phyloP scores from a whole-genome alignment of 2,797 vertebrate genomes.

The Pseudochirops cupreus region DNA sequence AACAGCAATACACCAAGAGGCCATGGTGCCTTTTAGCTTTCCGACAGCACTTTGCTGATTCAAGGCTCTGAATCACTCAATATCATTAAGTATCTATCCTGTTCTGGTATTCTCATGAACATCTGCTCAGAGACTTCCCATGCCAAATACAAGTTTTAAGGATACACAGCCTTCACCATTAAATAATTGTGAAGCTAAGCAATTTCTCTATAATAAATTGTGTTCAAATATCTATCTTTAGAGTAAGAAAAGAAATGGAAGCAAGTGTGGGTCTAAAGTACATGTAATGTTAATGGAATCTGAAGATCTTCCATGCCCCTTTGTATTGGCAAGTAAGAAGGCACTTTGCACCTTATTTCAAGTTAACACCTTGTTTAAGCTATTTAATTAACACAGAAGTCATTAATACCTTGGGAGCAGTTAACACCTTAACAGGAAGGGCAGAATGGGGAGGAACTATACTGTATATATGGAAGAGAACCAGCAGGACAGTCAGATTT shows the following conservation, averaged over 20 bases:
- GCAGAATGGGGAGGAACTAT: too few relatives aligned
- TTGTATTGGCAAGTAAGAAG: too few relatives aligned
- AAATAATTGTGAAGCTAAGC: constrained; percentile 37
- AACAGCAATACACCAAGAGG: constrained; percentile 57
- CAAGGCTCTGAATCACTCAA: constrained; percentile 47
- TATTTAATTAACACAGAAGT: too few relatives aligned
- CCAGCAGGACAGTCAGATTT: too few relatives aligned
- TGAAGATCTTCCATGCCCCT: too few relatives aligned
- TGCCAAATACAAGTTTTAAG: constrained; percentile 49
- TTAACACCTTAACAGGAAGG: too few relatives aligned
- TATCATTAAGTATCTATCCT: constrained; percentile 56
- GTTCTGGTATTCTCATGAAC: constrained; percentile 39
- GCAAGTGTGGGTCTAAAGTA: background rate
- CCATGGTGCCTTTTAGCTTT: constrained; percentile 53
- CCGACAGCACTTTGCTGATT: constrained; percentile 60
- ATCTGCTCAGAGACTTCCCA: constrained; percentile 5
- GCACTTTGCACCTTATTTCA: too few relatives aligned
- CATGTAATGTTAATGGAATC: too few relatives aligned
- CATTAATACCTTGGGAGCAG: too few relatives aligned
- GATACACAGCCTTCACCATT: constrained; percentile 24
- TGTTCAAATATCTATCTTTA: background rate
- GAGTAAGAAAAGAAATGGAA: background rate
- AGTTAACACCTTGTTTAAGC: too few relatives aligned
- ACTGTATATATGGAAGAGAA: too few relatives aligned
- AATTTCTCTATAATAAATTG: constrained; percentile 28